Conservation (phyloP, 2,797 vertebrate genomes). For the Prunella strophiata region DNA sequence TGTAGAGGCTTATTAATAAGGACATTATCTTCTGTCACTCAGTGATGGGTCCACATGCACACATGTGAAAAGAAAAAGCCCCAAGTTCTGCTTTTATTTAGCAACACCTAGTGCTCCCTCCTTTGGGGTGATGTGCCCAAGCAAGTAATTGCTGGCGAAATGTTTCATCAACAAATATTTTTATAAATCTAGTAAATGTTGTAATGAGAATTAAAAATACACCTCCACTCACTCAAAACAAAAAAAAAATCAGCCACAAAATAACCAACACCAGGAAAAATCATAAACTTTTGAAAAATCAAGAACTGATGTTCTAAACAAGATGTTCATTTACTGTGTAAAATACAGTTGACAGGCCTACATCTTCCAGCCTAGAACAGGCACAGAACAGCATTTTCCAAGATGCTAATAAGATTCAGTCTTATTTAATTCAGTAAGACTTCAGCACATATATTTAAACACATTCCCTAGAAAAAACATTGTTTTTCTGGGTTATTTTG, state of each 20-base stretch:
- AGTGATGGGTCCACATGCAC: neutral
- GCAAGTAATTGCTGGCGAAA: neutral
- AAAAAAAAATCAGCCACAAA: neutral
- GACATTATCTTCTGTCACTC: neutral
- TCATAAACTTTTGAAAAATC: neutral
- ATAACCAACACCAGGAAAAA: neutral
- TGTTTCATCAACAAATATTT: neutral
- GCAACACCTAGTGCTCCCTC: neutral
- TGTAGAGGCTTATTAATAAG: constrained; percentile 31
- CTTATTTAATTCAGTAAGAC: neutral
- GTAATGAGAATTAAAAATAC: neutral
- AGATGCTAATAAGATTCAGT: neutral
- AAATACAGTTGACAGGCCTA: neutral
- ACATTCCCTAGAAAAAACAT: neutral
- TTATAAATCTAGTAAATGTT: neutral
- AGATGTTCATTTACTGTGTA: neutral
- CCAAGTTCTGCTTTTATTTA: neutral
- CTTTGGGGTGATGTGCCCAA: neutral
- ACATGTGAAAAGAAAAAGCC: neutral
- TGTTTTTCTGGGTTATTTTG: constrained; percentile 5
- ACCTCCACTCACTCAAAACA: rapidly evolving
- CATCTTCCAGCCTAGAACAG: neutral
- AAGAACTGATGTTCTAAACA: neutral
- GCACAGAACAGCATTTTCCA: neutral
- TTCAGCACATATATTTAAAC: neutral